Conservation (phyloP, 2,888 invertebrate genomes). For the Himalopsyche kuldschensis region DNA sequence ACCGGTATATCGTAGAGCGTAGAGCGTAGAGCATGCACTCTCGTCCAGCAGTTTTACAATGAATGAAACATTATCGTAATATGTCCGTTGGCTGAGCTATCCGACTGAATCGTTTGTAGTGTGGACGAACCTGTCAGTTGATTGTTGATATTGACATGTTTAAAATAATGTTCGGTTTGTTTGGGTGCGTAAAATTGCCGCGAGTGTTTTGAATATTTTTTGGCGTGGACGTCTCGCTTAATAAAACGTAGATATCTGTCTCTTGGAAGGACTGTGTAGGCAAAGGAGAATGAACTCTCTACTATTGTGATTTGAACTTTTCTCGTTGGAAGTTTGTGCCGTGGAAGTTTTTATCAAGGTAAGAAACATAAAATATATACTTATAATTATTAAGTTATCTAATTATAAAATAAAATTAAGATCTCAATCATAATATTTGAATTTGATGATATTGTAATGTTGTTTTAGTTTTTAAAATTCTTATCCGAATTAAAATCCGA, state of each 20-base stretch:
- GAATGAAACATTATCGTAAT: conserved; percentile 5
- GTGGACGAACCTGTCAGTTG: neutral
- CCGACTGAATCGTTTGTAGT: neutral
- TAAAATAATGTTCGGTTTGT: neutral
- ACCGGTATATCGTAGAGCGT: neutral
- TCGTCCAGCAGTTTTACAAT: neutral
- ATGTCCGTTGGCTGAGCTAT: neutral
- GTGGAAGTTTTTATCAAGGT: neutral
- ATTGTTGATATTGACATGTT: neutral
- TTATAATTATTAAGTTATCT: too few relatives aligned
- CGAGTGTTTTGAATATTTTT: neutral
- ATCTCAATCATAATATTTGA: too few relatives aligned
- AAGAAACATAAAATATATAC: neutral
- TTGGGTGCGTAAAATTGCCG: neutral
- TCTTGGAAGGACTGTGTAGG: neutral
- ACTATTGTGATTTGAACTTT: neutral
- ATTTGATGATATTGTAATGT: too few relatives aligned
- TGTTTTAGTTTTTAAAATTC: too few relatives aligned
- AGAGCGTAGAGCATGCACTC: neutral
- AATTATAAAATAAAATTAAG: too few relatives aligned
- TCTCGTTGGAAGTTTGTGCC: neutral
- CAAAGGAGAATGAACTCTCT: neutral
- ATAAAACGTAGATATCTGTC: neutral
- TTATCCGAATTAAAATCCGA: too few relatives aligned
- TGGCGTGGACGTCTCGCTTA: neutral